These are phyloP conservation scores for Apeira syringaria DNA, from an alignment of 2,888 invertebrate genomes.

Conservation along the genomic window DNA sequence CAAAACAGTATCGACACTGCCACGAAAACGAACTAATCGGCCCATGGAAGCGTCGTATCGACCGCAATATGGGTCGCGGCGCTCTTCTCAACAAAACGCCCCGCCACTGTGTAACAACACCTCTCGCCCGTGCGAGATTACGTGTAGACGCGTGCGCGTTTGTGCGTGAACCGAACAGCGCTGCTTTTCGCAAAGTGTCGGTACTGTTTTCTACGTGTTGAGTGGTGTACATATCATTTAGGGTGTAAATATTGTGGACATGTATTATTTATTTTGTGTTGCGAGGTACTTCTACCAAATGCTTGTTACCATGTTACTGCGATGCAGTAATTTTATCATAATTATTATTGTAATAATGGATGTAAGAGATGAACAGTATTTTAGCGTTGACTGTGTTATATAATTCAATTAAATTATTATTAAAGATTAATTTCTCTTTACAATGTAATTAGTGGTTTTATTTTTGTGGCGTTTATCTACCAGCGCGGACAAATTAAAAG, in stretches of 20 bases:
- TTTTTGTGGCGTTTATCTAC: neutral
- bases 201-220: constrained; percentile 24
- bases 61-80: constrained; percentile 8
- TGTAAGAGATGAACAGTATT: constrained; percentile 75
- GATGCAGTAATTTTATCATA: constrained; percentile 58
- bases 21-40: neutral
- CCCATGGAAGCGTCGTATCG: constrained; percentile 9
- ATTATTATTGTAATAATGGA: constrained; percentile 46
- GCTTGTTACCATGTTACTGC: constrained; percentile 61
- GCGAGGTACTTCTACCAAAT: constrained; percentile 22
- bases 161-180: constrained; percentile 9
- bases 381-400: constrained; percentile 79
- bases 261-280: constrained; percentile 60
- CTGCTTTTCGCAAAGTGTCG: constrained; percentile 1
- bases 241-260: constrained; percentile 76
- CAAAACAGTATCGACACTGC: constrained; percentile 20
- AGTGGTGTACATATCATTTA: constrained; percentile 75
- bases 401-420: constrained; percentile 80
- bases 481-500: no score
- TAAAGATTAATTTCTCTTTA: constrained; percentile 68
- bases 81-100: constrained; percentile 5
- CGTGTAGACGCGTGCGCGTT: constrained; percentile 17
- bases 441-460: constrained; percentile 43
- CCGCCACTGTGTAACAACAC: constrained; percentile 20
- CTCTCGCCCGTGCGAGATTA: constrained; percentile 15